Evolutionary conservation across 2,888 invertebrate genomes (phyloP).

Genomic region (Invenusta paracnida): DNA sequence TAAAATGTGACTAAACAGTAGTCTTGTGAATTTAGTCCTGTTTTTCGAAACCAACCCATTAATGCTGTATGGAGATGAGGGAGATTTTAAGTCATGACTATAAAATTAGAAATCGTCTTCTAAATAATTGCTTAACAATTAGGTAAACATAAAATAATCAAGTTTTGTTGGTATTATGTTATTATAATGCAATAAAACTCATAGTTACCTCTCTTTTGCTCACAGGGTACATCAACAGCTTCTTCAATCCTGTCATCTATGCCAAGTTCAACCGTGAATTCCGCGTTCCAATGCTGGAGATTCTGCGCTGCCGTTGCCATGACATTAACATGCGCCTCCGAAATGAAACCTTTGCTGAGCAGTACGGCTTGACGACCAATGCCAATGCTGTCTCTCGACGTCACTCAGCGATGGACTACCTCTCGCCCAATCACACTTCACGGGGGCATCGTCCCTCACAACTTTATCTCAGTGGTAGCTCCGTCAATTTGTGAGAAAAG

Average conservation of each 20-base stretch:
- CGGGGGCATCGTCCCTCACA: not conserved
- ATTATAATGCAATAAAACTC: no score
- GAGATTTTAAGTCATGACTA: no score
- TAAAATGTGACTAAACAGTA: no score
- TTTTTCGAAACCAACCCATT: no score
- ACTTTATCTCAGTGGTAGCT: not conserved
- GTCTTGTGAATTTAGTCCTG: no score
- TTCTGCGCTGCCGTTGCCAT: conserved; percentile 68
- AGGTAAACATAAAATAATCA: no score
- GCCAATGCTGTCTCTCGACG: not conserved
- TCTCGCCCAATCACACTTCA: not conserved
- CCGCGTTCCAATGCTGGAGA: conserved; percentile 88
- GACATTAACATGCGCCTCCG: conserved; percentile 58
- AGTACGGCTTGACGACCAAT: conserved; percentile 51
- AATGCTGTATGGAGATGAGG: no score
- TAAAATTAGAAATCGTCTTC: no score
- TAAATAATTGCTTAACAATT: no score
- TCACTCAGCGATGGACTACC: not conserved
- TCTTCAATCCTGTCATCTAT: conserved; percentile 90
- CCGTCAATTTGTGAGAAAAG: not conserved
- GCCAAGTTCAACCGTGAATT: conserved; percentile 90
- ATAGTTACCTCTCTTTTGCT: no score
- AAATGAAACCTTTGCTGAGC: conserved; percentile 58
- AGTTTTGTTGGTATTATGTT: no score
- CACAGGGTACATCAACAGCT: conserved; percentile 83